These are phyloP conservation scores for Saxidomus purpurata DNA, from an alignment of 1,140 invertebrate species.

Conservation along the genomic window DNA sequence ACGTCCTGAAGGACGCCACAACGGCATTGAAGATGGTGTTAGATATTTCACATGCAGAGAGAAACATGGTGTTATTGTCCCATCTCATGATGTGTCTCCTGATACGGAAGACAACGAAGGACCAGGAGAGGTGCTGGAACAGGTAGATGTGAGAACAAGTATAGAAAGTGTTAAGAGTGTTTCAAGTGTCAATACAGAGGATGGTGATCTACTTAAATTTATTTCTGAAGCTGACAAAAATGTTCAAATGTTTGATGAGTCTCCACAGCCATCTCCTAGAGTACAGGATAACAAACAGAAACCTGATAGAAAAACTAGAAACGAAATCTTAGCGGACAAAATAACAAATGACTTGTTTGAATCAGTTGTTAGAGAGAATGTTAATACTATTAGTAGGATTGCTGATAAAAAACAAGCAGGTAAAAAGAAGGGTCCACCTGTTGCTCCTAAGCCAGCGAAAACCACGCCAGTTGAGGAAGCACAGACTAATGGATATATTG, in stretches of 20 bases:
- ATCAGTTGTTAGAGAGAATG: conserved; percentile 76
- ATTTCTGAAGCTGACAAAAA: conserved; percentile 73
- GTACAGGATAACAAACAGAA: neutral
- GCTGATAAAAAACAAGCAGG: conserved; percentile 54
- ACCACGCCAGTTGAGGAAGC: neutral
- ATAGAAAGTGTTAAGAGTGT: conserved; percentile 69
- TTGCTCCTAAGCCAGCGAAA: conserved; percentile 71
- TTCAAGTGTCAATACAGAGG: conserved; percentile 71
- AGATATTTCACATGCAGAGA: conserved; percentile 85
- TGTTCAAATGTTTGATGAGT: conserved; percentile 73
- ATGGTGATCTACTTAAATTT: conserved; percentile 70
- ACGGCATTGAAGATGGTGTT: conserved; percentile 86
- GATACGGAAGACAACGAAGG: conserved; percentile 48
- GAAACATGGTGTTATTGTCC: conserved; percentile 86
- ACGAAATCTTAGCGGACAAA: conserved; percentile 70
- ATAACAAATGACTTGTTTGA: conserved; percentile 78
- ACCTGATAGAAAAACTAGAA: neutral
- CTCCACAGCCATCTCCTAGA: conserved; percentile 23
- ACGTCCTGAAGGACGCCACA: conserved; percentile 86
- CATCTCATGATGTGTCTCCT: conserved; percentile 79
- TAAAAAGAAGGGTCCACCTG: conserved; percentile 67
- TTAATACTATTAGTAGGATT: conserved; percentile 74
- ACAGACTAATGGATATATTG: conserved; percentile 60
- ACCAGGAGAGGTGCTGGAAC: conserved; percentile 8
- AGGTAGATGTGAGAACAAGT: conserved; percentile 64